These are phyloP conservation scores for Tenthredo distinguenda DNA, from an alignment of 2,888 invertebrate species.

Conservation along the genomic window DNA sequence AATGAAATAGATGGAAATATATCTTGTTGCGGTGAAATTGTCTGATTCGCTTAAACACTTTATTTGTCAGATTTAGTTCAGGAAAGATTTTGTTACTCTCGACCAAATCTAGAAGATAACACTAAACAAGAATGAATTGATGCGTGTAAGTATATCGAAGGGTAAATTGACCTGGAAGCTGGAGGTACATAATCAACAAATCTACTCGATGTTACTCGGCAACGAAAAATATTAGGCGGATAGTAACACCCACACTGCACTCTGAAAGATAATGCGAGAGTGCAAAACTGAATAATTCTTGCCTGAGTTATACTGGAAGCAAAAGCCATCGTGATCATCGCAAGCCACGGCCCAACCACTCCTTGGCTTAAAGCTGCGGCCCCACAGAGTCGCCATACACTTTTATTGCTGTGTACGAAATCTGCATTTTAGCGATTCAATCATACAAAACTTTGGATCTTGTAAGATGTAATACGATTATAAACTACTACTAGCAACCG, in stretches of 20 bases:
- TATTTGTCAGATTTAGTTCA: too few species aligned
- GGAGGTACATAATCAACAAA: not conserved
- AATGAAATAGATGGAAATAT: too few species aligned
- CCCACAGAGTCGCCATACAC: slow-evolving; percentile 67
- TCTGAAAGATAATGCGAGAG: not conserved
- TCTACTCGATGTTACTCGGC: not conserved
- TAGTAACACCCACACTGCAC: not conserved
- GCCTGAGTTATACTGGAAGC: slow-evolving; percentile 65
- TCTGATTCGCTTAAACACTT: too few species aligned
- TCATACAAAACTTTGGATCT: not conserved
- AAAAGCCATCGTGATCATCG: slow-evolving; percentile 68
- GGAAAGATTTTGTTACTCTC: too few species aligned
- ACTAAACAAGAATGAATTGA: not conserved
- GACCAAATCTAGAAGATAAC: not conserved
- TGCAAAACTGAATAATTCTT: slow-evolving; percentile 41
- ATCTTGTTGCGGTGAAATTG: too few species aligned
- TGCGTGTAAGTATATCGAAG: too few species aligned
- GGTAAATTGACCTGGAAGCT: too few species aligned
- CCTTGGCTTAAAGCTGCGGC: slow-evolving; percentile 69
- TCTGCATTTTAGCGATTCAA: slow-evolving; percentile 21
- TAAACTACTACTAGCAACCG: not conserved
- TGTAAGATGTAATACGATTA: not conserved
- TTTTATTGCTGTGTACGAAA: slow-evolving; percentile 61
- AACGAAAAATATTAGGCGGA: not conserved
- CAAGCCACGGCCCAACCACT: slow-evolving; percentile 70